Base-by-base conservation (phyloP, 1,140 invertebrate species). In the Acromyrmex charruanus region DNA sequence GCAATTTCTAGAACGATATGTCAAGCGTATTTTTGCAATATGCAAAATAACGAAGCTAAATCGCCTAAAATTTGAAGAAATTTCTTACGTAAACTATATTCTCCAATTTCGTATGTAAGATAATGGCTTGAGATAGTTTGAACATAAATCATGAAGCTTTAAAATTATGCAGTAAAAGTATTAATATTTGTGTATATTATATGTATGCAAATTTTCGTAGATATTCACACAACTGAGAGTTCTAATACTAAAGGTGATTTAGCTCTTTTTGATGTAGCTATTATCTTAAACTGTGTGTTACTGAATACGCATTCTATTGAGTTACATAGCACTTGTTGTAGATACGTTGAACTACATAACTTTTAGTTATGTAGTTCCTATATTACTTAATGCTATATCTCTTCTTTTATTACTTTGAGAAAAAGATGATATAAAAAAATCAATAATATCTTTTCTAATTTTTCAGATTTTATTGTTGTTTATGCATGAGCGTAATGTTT, bases 41-140 rank as follows among this genome's bases (percentile, higher is more conserved):
- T 68, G 55, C 51, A 53, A 79, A 82, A 44, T 53, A 61, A 51
- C 31, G 58, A 53, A 49, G 31, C 53, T 25, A 53, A 87, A 74
- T 31, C 53, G 65, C 65, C 58, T 80, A 89, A 21, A 21, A 81
- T 85, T 91, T 85, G 25, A 65, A 59, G 85, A 91, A 91, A 87
- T 28, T 21, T 10, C 31, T 91, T 90, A 69, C 53, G 71, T 59
- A 91, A 91, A 49, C 16, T 21, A 55, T 3, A 69, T 39, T 44
- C 55, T 59, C 16, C 61, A 59, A 49, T 61, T 51, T 85, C 14
- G n/a, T 77, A 21, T 68, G 80, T 14, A 16, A 65, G 71, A 90
- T 68, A 88, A 51, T 35, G 9, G 28, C 18, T 74, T 69, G 88
- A 63, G 89, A 88, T 90, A 35, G 74, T 87, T 72, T 39, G 1